These are phyloP conservation scores for Sphenopsis melanotis DNA, from an alignment of 2,797 vertebrate genomes.

Conservation along the genomic window DNA sequence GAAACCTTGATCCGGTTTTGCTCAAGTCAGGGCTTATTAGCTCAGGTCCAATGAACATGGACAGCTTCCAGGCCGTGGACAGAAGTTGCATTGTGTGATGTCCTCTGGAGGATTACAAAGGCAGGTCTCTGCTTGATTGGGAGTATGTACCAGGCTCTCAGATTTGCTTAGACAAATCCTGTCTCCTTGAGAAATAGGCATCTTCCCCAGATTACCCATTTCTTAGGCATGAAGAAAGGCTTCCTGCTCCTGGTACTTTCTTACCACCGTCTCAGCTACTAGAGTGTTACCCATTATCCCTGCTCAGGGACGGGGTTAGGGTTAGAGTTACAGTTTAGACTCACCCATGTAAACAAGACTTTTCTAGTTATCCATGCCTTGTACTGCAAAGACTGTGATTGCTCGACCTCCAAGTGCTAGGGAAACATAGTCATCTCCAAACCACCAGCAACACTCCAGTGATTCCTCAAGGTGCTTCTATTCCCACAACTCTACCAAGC, in stretches of 20 bases:
- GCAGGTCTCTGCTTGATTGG: not conserved
- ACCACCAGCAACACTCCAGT: not conserved
- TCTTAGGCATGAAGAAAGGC: not conserved
- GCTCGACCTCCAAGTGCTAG: not conserved
- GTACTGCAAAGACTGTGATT: not conserved
- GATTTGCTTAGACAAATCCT: not conserved
- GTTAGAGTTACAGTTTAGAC: not conserved
- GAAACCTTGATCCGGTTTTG: not conserved
- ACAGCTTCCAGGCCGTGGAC: conserved; percentile 8
- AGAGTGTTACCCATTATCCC: not conserved
- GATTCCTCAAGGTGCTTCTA: not conserved
- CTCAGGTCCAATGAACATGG: not conserved
- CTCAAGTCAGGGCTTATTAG: not conserved
- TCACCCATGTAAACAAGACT: not conserved
- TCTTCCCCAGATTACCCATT: not conserved
- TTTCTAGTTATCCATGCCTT: not conserved
- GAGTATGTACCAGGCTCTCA: not conserved
- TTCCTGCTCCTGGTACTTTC: not conserved
- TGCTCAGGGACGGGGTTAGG: not conserved
- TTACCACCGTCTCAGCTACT: not conserved
- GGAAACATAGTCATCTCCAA: not conserved
- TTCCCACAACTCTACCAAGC: not conserved
- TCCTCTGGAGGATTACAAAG: not conserved
- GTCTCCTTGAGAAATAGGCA: not conserved
- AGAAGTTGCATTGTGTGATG: conserved; percentile 18